Conservation (phyloP, 2,888 invertebrate genomes). For the Machimus rusticus region DNA sequence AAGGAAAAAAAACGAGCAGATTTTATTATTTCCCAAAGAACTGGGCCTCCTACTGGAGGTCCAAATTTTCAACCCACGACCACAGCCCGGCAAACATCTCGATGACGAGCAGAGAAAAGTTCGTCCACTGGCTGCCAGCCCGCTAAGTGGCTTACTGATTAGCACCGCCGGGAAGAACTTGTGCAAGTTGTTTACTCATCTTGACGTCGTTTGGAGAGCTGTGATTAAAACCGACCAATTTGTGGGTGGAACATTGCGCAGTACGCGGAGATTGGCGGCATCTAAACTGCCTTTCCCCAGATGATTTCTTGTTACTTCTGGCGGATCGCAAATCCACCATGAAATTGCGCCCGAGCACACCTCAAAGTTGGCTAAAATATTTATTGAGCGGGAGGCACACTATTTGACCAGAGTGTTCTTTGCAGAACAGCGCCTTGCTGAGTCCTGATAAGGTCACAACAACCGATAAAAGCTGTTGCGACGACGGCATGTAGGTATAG, state of each 20-base stretch:
- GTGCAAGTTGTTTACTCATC: slow-evolving; percentile 30
- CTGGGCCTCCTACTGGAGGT: background rate
- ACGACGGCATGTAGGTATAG: background rate
- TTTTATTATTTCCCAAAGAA: background rate
- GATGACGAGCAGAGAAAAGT: background rate
- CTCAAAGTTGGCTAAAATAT: background rate
- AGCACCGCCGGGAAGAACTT: background rate
- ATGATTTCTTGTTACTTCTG: background rate
- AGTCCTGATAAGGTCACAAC: slow-evolving; percentile 23
- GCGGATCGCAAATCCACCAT: background rate
- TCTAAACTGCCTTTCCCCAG: background rate
- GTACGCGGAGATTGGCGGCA: background rate
- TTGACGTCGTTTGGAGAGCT: background rate
- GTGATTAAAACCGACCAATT: slow-evolving; percentile 18
- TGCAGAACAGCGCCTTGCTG: background rate
- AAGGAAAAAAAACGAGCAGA: background rate
- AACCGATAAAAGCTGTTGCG: background rate
- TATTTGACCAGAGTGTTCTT: background rate
- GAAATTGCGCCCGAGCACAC: background rate
- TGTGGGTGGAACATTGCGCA: slow-evolving; percentile 38
- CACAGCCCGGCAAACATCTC: background rate
- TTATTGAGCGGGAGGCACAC: background rate
- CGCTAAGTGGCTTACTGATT: slow-evolving; percentile 8
- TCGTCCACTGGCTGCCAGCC: background rate
- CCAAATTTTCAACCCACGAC: slow-evolving; percentile 37